Evolutionary conservation across 2,797 vertebrate species (phyloP), one percentile per base, ranked within the genome.

Genomic region (Bradypus variegatus): DNA sequence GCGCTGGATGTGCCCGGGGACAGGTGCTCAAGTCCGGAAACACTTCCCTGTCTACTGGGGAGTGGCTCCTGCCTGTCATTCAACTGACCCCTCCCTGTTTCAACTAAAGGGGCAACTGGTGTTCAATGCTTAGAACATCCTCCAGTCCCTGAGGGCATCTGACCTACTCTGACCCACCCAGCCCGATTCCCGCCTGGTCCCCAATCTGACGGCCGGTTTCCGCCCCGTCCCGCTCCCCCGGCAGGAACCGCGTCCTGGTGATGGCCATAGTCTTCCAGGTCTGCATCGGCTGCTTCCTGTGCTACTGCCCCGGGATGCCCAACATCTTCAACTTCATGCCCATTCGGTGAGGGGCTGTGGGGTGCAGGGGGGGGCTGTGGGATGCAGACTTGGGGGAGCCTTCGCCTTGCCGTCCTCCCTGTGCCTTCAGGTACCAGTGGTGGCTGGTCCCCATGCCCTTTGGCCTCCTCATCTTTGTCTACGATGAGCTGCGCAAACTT

Each of bases 321-420:
- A 98, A 98, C 75, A 98, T 98, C 95, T 98, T 99, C 96, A 99
- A 99, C 96, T 99, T 99, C 96, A 98, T 99, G 98, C 98, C 98
- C 12, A 98, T 99, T 91, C 97, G 98, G 98, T 98, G 97, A 96
- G 97, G n/a, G 29, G 64, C 3, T 2, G 29, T 8, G 84, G 65
- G 50, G 53, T 2, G 8, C 1, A 3, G 31, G 77, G 4, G 65
- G 83, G 84, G 73, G 58, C 0, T 6, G 12, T 0, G 11, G 76
- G 14, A n/a, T 19, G 41, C 31, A 8, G 58, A 4, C 29, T 55
- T 2, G 41, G 64, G n/a, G 25, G 4, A 8, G 84, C 29, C 83
- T 50, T 91, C 55, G 92, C 41, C 67, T 62, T 64, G 75, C 69
- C 48, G 31, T 36, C 67, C 58, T 0, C 0, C 76, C 75, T 33